phyloP scores from a whole-genome alignment of 2,113 vertebrate species.

The Rhipidura dahli region DNA sequence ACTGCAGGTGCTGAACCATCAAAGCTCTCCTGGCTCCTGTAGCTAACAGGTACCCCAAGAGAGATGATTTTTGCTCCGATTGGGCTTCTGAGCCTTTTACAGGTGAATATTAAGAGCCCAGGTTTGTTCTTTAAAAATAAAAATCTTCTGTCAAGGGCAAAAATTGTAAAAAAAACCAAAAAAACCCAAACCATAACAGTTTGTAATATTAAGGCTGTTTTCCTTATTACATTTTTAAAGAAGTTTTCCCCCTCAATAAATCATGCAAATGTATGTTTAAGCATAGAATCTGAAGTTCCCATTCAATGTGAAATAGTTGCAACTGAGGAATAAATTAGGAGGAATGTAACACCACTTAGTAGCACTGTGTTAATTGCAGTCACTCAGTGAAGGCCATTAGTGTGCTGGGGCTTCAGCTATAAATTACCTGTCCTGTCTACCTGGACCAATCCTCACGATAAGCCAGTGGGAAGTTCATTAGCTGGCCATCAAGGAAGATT shows the following conservation, averaged over 20 bases:
- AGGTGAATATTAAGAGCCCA: background rate
- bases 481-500: background rate
- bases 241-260: background rate
- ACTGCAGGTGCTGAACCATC: background rate
- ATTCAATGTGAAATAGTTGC: background rate
- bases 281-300: background rate
- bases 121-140: background rate
- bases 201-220: background rate
- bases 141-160: background rate
- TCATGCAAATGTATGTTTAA: background rate
- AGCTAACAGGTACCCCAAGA: background rate
- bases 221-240: background rate
- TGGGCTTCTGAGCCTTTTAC: background rate
- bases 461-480: constrained; percentile 42
- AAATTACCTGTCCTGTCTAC: constrained; percentile 25
- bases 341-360: background rate
- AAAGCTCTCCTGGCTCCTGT: background rate
- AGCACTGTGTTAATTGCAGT: background rate
- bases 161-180: background rate
- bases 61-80: background rate
- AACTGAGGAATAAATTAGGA: background rate
- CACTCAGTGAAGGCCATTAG: background rate
- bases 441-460: background rate
- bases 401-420: background rate
- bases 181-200: background rate